A percentile compares a stretch with the other conserved stretches of the same genome.
These are phyloP conservation scores for Epinephelus cyanopodus DNA, from an alignment of 2,113 vertebrate genomes.

Conservation along the genomic window DNA sequence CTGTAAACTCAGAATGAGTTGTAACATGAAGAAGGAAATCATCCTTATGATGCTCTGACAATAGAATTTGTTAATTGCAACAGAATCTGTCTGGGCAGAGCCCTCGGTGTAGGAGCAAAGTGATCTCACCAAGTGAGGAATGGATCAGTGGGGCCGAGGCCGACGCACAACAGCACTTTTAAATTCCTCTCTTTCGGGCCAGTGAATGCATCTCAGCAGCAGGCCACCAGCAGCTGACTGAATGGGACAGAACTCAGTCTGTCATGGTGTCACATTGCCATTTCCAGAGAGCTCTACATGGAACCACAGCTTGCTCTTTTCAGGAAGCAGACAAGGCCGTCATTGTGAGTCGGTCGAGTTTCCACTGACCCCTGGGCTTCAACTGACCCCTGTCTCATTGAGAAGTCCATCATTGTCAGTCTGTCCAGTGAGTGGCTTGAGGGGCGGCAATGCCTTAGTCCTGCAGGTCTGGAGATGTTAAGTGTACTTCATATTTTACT, in stretches of 20 bases:
- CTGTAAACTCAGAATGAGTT: slow-evolving; percentile 2
- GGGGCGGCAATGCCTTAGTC: background rate
- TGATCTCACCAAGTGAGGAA: slow-evolving; percentile 38
- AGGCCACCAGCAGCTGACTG: slow-evolving; percentile 41
- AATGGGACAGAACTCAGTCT: slow-evolving; percentile 54
- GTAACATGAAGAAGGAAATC: slow-evolving; percentile 8
- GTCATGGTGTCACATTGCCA: slow-evolving; percentile 52
- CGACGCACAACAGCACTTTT: slow-evolving; percentile 26
- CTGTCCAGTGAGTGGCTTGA: slow-evolving; percentile 20
- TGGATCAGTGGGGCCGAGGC: slow-evolving; percentile 21
- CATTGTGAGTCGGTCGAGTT: slow-evolving; percentile 62
- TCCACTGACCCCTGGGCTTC: slow-evolving; percentile 40
- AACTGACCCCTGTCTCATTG: slow-evolving; percentile 37
- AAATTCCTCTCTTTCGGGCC: slow-evolving; percentile 37
- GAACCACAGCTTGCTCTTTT: slow-evolving; percentile 60
- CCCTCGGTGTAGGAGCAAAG: slow-evolving; percentile 15
- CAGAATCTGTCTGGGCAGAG: slow-evolving; percentile 26
- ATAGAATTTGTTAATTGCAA: slow-evolving; percentile 8
- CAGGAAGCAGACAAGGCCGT: slow-evolving; percentile 55
- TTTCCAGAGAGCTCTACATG: slow-evolving; percentile 60
- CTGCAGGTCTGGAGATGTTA: slow-evolving; percentile 4
- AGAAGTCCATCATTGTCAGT: slow-evolving; percentile 36
- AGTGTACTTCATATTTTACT: background rate
- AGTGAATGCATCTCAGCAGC: slow-evolving; percentile 60
- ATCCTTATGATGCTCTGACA: background rate